These are phyloP conservation scores for Mactromeris polynyma DNA, from an alignment of 2,888 invertebrate species.

Conservation along the genomic window DNA sequence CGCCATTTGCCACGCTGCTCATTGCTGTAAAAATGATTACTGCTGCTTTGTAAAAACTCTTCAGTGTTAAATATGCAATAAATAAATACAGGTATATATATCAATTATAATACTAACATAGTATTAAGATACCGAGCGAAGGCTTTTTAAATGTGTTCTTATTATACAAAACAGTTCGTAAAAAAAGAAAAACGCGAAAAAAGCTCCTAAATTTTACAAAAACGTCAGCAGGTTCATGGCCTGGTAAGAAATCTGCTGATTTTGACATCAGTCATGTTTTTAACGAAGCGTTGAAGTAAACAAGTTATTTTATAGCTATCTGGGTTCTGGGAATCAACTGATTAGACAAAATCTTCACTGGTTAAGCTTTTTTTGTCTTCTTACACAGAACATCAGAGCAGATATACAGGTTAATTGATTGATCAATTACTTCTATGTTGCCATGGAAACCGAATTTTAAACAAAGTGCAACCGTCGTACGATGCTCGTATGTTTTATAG, in stretches of 20 bases:
- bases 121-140: no score
- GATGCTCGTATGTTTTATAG: not conserved
- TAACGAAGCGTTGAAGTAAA: conserved; percentile 38
- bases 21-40: no score
- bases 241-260: not conserved
- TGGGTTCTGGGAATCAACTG: not conserved
- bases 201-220: no score
- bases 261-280: not conserved
- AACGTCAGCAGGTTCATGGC: not conserved
- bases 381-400: not conserved
- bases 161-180: no score
- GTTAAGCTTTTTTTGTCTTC: not conserved
- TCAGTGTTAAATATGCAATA: no score
- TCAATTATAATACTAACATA: no score
- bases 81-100: no score
- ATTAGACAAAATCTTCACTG: not conserved
- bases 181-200: no score
- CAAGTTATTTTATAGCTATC: conserved; percentile 7
- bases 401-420: not conserved
- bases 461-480: not conserved
- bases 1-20: no score
- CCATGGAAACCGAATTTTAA: not conserved
- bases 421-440: not conserved
- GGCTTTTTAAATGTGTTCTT: no score
- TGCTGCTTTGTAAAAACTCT: no score